A percentile compares a stretch with the other conserved stretches of the same genome.
These are phyloP conservation scores for Heliconius ethilla DNA, from an alignment of 2,888 invertebrate species.

Conservation along the genomic window DNA sequence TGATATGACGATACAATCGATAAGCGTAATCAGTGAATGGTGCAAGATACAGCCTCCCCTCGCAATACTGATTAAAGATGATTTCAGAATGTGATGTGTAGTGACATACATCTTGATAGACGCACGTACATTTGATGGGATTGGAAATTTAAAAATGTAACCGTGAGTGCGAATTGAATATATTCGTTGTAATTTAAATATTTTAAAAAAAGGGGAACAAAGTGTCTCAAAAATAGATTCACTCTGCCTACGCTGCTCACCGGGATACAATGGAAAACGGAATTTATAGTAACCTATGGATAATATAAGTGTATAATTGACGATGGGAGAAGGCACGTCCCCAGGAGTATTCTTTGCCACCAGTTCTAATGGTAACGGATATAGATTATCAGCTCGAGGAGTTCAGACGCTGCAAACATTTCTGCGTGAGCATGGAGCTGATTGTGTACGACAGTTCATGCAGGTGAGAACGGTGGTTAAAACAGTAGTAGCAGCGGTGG, in stretches of 20 bases:
- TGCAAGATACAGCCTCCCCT: constrained; percentile 19
- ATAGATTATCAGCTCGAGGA: constrained; percentile 82
- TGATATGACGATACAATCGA: constrained; percentile 18
- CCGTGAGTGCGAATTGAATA: background rate
- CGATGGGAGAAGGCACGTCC: constrained; percentile 65
- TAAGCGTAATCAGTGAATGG: constrained; percentile 21
- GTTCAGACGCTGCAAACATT: constrained; percentile 84
- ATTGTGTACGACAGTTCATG: constrained; percentile 85
- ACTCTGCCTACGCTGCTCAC: background rate
- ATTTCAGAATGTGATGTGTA: constrained; percentile 26
- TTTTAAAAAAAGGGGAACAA: background rate
- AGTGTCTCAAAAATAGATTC: background rate
- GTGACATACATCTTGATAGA: constrained; percentile 17
- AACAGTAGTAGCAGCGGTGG: background rate
- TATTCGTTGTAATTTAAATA: background rate
- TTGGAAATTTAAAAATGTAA: constrained; percentile 13
- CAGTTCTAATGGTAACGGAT: constrained; percentile 80
- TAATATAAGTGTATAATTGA: background rate
- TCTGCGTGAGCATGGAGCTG: constrained; percentile 84
- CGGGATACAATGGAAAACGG: background rate
- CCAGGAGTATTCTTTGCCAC: constrained; percentile 66
- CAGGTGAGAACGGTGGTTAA: constrained; percentile 71
- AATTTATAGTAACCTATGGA: background rate
- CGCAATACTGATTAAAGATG: constrained; percentile 14
- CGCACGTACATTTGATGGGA: constrained; percentile 1